Conservation (phyloP, 1,140 invertebrate genomes). For the Amphibalanus amphitrite region DNA sequence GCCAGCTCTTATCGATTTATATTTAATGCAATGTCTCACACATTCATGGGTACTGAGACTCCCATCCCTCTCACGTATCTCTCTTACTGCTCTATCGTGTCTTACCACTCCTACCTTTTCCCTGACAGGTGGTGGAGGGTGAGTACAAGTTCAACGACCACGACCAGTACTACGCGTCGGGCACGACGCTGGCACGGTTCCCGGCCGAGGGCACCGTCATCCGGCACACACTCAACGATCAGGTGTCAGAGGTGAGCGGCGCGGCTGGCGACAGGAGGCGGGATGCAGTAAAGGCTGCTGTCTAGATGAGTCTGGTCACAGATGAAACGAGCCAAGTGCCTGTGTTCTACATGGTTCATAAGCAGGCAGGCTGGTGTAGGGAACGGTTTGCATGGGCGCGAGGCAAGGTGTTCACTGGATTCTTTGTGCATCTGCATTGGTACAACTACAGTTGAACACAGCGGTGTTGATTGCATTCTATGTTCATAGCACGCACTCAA, state of each 20-base stretch:
- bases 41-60: background rate
- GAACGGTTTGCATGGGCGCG: too few relatives aligned
- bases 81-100: too few relatives aligned
- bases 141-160: constrained; percentile 72
- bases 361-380: too few relatives aligned
- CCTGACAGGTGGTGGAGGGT: constrained; percentile 46
- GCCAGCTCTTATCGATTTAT: too few relatives aligned
- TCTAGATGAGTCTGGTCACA: too few relatives aligned
- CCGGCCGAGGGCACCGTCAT: constrained; percentile 50
- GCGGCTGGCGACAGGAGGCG: background rate
- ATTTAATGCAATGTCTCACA: too few relatives aligned
- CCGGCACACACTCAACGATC: constrained; percentile 39
- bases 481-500: too few relatives aligned
- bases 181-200: constrained; percentile 61
- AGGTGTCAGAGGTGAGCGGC: constrained; percentile 14
- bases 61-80: background rate
- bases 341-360: background rate
- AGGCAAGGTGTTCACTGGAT: too few relatives aligned
- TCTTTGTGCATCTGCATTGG: too few relatives aligned
- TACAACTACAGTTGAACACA: too few relatives aligned
- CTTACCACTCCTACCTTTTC: background rate
- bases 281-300: too few relatives aligned
- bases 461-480: too few relatives aligned
- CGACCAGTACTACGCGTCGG: constrained; percentile 77
- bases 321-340: background rate